Percentiles rank a stretch among this genome's conserved stretches.
Conservation (phyloP, 2,797 vertebrate species). For the Labeo calbasu region DNA sequence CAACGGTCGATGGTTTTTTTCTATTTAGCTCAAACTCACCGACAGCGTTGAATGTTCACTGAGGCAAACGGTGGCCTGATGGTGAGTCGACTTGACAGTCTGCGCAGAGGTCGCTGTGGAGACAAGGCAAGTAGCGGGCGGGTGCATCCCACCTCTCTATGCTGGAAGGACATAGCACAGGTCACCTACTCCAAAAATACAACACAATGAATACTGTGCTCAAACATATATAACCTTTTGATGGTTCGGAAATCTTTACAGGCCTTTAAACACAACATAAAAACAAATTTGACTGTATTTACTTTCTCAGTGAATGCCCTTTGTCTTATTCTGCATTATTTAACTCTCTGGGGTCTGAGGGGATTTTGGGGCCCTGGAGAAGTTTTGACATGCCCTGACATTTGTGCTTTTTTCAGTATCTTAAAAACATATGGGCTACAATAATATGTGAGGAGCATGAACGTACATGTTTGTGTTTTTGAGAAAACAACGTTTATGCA, state of each 20-base stretch:
- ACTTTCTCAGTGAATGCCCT: background rate
- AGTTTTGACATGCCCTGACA: too few relatives aligned
- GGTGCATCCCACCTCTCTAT: slow-evolving; percentile 27
- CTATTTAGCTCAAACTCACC: slow-evolving; percentile 96
- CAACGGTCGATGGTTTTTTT: slow-evolving; percentile 99
- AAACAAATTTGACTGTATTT: background rate
- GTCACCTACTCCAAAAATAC: slow-evolving; percentile 32
- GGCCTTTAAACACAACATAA: background rate
- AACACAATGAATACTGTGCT: background rate
- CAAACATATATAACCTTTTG: slow-evolving; percentile 2
- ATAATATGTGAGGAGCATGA: too few relatives aligned
- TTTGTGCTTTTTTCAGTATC: too few relatives aligned
- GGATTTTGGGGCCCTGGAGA: too few relatives aligned
- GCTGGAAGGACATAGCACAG: slow-evolving; percentile 30
- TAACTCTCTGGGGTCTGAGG: too few relatives aligned
- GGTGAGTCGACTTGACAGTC: slow-evolving; percentile 70
- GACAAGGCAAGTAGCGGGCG: slow-evolving; percentile 45
- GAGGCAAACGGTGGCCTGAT: slow-evolving; percentile 80
- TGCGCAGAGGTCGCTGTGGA: slow-evolving; percentile 63
- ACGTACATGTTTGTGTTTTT: too few relatives aligned
- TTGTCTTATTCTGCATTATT: background rate
- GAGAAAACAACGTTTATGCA: too few relatives aligned
- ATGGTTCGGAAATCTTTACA: background rate
- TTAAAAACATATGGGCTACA: too few relatives aligned
- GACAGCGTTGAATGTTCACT: slow-evolving; percentile 99